Conservation (phyloP, 2,888 invertebrate genomes). For the Acleris laterana region DNA sequence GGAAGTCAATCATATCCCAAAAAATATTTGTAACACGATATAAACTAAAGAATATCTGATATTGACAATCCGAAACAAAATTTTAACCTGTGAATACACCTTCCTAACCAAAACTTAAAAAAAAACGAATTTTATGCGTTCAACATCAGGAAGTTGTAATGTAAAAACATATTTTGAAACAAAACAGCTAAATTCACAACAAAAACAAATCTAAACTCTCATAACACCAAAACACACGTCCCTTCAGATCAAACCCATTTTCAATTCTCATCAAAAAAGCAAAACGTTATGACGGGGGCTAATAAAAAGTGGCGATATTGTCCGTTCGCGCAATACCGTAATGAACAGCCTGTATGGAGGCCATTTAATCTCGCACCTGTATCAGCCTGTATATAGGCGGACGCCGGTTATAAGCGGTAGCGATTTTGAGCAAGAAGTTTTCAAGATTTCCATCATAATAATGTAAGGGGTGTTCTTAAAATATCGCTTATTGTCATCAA, state of each 20-base stretch:
- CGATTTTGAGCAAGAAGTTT: conserved; percentile 36
- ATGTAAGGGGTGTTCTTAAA: too few relatives aligned
- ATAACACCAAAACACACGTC: conserved; percentile 46
- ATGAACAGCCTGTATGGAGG: conserved; percentile 81
- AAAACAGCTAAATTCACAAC: background rate
- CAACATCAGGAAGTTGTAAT: too few relatives aligned
- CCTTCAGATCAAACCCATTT: conserved; percentile 74
- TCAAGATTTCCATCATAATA: background rate
- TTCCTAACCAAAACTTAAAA: too few relatives aligned
- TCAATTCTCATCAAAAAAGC: conserved; percentile 83
- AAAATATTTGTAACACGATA: too few relatives aligned
- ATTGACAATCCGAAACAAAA: too few relatives aligned
- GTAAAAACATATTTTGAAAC: too few relatives aligned
- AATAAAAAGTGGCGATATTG: conserved; percentile 80
- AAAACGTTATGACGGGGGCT: conserved; percentile 77
- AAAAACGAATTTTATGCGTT: too few relatives aligned
- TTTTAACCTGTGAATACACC: too few relatives aligned
- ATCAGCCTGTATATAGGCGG: conserved; percentile 65
- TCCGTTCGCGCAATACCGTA: conserved; percentile 80
- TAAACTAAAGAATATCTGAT: too few relatives aligned
- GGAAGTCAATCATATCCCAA: too few relatives aligned
- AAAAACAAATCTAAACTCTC: conserved; percentile 26
- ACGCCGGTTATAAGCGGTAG: conserved; percentile 39
- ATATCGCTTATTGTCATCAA: too few relatives aligned
- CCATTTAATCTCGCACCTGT: conserved; percentile 84